Evolutionary conservation across 2,113 vertebrate species (phyloP).

Genomic region (Accipiter virgatus): DNA sequence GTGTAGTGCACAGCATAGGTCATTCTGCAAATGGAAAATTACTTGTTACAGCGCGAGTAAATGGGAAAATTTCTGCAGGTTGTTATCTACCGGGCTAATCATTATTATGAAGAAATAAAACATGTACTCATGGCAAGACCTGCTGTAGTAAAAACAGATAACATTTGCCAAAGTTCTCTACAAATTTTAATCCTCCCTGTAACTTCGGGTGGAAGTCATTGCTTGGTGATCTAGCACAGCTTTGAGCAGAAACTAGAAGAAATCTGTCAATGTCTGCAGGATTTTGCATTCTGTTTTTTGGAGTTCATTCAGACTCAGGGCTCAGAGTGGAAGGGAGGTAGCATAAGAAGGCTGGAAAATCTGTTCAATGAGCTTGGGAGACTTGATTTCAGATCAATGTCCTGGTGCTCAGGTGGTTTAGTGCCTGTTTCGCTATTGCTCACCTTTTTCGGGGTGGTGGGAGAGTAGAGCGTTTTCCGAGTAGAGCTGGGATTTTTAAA

Average conservation of each 20-base stretch:
- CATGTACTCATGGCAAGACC: not conserved
- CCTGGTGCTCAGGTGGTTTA: not conserved
- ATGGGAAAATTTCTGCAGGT: not conserved
- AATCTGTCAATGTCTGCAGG: not conserved
- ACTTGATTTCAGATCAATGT: not conserved
- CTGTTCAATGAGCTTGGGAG: not conserved
- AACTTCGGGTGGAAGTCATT: not conserved
- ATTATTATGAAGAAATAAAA: not conserved
- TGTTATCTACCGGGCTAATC: not conserved
- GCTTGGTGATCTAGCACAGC: not conserved
- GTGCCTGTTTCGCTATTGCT: not conserved
- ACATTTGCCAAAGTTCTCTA: not conserved
- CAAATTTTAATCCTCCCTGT: not conserved
- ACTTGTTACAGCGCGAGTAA: not conserved
- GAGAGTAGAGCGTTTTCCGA: not conserved
- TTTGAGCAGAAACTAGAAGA: not conserved
- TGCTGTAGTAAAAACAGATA: not conserved
- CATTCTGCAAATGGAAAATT: not conserved
- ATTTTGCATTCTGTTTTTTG: not conserved
- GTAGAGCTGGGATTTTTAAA: not conserved
- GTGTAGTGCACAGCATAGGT: rapidly evolving
- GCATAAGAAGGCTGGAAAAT: not conserved
- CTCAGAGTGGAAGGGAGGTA: not conserved
- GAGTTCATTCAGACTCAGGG: not conserved
- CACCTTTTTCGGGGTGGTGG: not conserved